These are phyloP conservation scores for Amblyjoppa fuscipennis DNA, from an alignment of 2,888 invertebrate species.

Conservation along the genomic window DNA sequence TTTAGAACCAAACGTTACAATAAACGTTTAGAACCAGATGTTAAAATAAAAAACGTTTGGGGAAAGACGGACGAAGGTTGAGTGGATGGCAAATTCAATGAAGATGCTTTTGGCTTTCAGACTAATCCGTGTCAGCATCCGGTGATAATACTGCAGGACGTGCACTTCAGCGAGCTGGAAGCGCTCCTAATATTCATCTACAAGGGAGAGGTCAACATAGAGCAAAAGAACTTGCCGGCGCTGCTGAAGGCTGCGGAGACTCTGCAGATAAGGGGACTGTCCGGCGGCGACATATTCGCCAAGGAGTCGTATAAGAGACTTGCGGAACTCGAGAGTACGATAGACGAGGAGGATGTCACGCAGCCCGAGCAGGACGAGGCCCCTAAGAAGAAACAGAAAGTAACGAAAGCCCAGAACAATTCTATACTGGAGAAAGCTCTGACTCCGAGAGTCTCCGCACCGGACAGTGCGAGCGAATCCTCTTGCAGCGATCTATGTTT, in stretches of 20 bases:
- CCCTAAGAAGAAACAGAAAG: conserved; percentile 79
- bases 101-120: conserved; percentile 85
- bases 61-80: too few species aligned
- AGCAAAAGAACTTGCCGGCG: conserved; percentile 89
- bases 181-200: conserved; percentile 90
- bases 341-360: conserved; percentile 20
- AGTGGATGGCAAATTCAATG: conserved; percentile 57
- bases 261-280: conserved; percentile 89
- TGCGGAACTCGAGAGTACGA: conserved; percentile 75
- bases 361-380: conserved; percentile 70
- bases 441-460: conserved; percentile 74
- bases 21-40: too few species aligned
- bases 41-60: too few species aligned
- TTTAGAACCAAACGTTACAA: too few species aligned
- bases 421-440: conserved; percentile 80
- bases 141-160: conserved; percentile 91
- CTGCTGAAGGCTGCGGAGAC: conserved; percentile 90
- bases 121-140: conserved; percentile 92
- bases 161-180: conserved; percentile 89
- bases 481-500: conserved; percentile 75
- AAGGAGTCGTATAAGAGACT: conserved; percentile 84
- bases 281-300: conserved; percentile 86
- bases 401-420: conserved; percentile 74
- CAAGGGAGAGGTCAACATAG: conserved; percentile 91
- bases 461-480: conserved; percentile 75